Percentiles rank a stretch among this genome's conserved stretches.
Evolutionary conservation across 2,888 invertebrate genomes (phyloP).

Genomic region (Lapara coniferarum): DNA sequence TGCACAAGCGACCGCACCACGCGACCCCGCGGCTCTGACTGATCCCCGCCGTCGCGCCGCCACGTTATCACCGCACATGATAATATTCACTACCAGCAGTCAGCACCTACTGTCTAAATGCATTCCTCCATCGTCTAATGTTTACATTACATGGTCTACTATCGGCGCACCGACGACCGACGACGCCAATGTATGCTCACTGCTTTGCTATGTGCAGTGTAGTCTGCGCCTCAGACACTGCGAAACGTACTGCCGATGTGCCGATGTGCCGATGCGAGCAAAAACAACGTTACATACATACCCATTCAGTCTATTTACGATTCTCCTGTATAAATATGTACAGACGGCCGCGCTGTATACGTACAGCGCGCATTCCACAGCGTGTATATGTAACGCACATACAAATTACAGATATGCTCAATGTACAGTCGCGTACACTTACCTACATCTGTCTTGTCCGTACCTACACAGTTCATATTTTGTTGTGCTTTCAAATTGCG

Average conservation of each 20-base stretch:
- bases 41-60: conserved; percentile 72
- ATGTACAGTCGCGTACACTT: conserved; percentile 19
- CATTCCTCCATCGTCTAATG: conserved; percentile 79
- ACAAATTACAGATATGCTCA: conserved; percentile 59
- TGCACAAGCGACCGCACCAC: conserved; percentile 76
- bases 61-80: conserved; percentile 83
- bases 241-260: conserved; percentile 67
- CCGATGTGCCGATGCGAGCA: conserved; percentile 60
- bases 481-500: conserved; percentile 14
- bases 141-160: conserved; percentile 77
- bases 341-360: conserved; percentile 59
- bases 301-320: conserved; percentile 83
- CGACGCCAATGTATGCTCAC: background rate
- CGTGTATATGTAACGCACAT: conserved; percentile 62
- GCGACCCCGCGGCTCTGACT: conserved; percentile 82
- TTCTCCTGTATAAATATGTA: conserved; percentile 72
- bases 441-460: conserved; percentile 21
- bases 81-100: conserved; percentile 80
- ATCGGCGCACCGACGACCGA: conserved; percentile 53
- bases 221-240: conserved; percentile 60
- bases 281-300: conserved; percentile 72
- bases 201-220: conserved; percentile 20
- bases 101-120: conserved; percentile 78
- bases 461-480: conserved; percentile 6
- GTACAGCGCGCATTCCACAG: conserved; percentile 77